phyloP scores from a whole-genome alignment of 2,113 vertebrate species.

The Alethe castanea region DNA sequence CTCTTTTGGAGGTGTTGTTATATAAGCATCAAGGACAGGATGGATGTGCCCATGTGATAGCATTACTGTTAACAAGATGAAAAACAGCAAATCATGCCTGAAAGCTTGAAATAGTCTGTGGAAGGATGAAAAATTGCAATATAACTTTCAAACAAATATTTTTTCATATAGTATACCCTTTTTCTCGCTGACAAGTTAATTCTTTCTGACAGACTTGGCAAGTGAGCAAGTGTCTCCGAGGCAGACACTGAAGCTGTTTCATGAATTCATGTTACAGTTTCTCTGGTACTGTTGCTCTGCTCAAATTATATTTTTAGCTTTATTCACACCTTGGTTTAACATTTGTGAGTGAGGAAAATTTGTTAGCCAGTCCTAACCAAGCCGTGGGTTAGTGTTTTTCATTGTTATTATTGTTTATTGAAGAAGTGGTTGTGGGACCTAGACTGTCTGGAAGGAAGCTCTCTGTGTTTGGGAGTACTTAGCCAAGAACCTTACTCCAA shows the following conservation, averaged over 20 bases:
- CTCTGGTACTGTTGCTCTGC: slow-evolving; percentile 21
- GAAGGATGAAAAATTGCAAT: slow-evolving; percentile 3
- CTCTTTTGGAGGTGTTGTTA: background rate
- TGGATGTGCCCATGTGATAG: background rate
- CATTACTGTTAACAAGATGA: slow-evolving; percentile 31
- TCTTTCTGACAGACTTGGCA: slow-evolving; percentile 53
- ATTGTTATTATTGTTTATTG: background rate
- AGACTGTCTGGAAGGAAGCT: background rate
- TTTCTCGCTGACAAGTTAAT: slow-evolving; percentile 48
- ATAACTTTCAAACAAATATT: slow-evolving; percentile 43
- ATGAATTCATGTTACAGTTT: slow-evolving; percentile 16
- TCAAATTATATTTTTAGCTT: slow-evolving; percentile 17
- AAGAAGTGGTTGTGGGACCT: background rate
- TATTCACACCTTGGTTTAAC: slow-evolving; percentile 27
- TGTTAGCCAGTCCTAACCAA: background rate
- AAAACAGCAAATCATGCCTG: slow-evolving; percentile 9
- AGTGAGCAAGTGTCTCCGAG: slow-evolving; percentile 44
- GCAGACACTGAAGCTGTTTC: slow-evolving; percentile 24
- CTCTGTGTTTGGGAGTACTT: background rate
- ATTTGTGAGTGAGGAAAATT: background rate
- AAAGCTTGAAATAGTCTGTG: slow-evolving; percentile 33
- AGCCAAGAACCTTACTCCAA: background rate
- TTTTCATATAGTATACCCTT: background rate
- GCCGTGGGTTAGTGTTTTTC: background rate
- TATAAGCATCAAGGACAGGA: background rate